Evolutionary conservation across 1,140 invertebrate species (phyloP).

Genomic region (Scaptomyza pallida): DNA sequence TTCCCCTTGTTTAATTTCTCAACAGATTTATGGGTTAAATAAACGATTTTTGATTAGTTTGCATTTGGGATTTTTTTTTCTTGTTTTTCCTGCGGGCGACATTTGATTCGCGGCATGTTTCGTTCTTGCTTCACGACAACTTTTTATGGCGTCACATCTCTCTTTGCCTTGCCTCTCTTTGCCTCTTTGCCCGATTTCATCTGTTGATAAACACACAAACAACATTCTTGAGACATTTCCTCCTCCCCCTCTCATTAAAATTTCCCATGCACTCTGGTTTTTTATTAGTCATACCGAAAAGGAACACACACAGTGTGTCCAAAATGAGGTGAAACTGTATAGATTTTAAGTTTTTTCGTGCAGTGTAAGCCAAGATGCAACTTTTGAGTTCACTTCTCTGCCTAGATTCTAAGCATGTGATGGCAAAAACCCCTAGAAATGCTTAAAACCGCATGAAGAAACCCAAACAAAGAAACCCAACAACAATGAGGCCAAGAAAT

Average conservation of each 20-base stretch:
- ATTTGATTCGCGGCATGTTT: conserved; percentile 26
- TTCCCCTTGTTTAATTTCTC: conserved; percentile 53
- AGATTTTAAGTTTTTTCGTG: background rate
- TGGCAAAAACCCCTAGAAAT: conserved; percentile 66
- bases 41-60: conserved; percentile 74
- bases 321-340: background rate
- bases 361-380: conserved; percentile 4
- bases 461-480: conserved; percentile 20
- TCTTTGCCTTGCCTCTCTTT: background rate
- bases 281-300: conserved; percentile 17
- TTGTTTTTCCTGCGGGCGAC: conserved; percentile 57
- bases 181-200: conserved; percentile 10
- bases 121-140: conserved; percentile 1
- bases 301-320: conserved; percentile 13
- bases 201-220: conserved; percentile 20
- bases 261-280: background rate
- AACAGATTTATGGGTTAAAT: conserved; percentile 78
- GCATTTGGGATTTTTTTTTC: conserved; percentile 40
- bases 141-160: conserved; percentile 20
- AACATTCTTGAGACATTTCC: conserved; percentile 20
- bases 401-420: too few species aligned
- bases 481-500: conserved; percentile 63
- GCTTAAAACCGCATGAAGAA: conserved; percentile 61
- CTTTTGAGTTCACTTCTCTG: too few species aligned
- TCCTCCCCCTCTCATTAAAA: background rate